Percentiles rank a stretch among this genome's conserved stretches.
These are phyloP conservation scores for Diploptera punctata DNA, from an alignment of 2,888 invertebrate genomes.

Conservation along the genomic window DNA sequence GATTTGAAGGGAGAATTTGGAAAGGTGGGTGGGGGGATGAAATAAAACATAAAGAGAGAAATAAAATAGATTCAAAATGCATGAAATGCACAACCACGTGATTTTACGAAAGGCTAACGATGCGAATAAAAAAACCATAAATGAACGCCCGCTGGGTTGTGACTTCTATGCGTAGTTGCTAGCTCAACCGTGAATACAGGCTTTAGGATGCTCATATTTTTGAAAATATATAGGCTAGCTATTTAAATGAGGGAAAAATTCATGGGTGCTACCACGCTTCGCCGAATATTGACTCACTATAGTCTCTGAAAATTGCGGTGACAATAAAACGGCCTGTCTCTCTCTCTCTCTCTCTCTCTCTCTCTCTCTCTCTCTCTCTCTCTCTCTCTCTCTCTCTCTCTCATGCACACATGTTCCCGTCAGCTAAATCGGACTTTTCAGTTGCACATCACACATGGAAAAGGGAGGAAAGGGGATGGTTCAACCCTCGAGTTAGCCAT, in stretches of 20 bases:
- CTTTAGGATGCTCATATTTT: conserved; percentile 11
- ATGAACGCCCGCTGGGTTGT: not conserved
- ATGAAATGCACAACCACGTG: conserved; percentile 18
- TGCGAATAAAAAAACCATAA: conserved; percentile 1
- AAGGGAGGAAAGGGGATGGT: no score
- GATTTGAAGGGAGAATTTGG: no score
- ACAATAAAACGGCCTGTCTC: no score
- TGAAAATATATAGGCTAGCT: conserved; percentile 6
- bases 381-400: no score
- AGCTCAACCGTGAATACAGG: not conserved
- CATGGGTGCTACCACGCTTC: not conserved
- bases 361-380: no score
- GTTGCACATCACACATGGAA: no score
- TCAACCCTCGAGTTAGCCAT: no score
- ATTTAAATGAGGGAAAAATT: conserved; percentile 3
- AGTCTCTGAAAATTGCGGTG: no score
- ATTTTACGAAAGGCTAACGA: conserved; percentile 20
- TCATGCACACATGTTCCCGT: no score
- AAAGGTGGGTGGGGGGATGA: not conserved
- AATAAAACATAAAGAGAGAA: not conserved
- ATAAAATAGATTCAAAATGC: conserved; percentile 14
- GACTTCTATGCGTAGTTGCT: conserved; percentile 11
- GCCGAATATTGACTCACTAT: no score
- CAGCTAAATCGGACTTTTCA: no score
- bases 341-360: no score